Percentiles rank a stretch among this genome's conserved stretches.
These are phyloP conservation scores for Psix sp. DNA, from an alignment of 1,140 invertebrate genomes.

Conservation along the genomic window DNA sequence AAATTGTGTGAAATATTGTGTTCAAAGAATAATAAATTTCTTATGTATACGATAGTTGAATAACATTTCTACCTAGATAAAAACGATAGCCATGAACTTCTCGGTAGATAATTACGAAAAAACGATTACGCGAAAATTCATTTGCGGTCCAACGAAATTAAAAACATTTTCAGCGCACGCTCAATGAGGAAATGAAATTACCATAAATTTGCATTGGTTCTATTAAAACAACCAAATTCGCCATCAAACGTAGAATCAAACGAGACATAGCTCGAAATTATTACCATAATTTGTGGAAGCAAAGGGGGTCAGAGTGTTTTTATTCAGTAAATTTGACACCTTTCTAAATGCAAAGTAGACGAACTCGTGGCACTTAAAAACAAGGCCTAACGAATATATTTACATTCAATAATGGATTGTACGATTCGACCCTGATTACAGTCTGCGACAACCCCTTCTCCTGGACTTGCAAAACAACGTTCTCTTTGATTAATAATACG, in stretches of 20 bases:
- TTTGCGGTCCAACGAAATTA: background rate
- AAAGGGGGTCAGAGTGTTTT: constrained; percentile 13
- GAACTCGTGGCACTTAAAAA: constrained; percentile 47
- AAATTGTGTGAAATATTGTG: too few relatives aligned
- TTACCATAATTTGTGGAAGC: constrained; percentile 33
- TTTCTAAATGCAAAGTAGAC: constrained; percentile 56
- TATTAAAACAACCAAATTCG: constrained; percentile 6
- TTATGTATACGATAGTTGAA: too few relatives aligned
- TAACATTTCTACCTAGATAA: too few relatives aligned
- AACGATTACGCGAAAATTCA: background rate
- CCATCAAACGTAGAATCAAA: constrained; percentile 15
- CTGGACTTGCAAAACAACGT: constrained; percentile 10
- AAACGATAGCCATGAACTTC: too few relatives aligned
- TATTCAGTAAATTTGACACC: constrained; percentile 46
- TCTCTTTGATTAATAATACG: constrained; percentile 50
- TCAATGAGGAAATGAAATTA: constrained; percentile 1
- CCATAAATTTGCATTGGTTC: constrained; percentile 14
- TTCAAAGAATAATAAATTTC: too few relatives aligned
- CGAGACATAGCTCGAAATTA: background rate
- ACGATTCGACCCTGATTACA: constrained; percentile 13
- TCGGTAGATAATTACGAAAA: too few relatives aligned
- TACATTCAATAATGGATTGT: constrained; percentile 54
- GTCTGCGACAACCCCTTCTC: constrained; percentile 18
- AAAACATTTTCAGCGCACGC: background rate
- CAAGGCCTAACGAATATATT: constrained; percentile 55